Conservation (phyloP, 2,888 invertebrate species). For the Diplazon laetatorius region DNA sequence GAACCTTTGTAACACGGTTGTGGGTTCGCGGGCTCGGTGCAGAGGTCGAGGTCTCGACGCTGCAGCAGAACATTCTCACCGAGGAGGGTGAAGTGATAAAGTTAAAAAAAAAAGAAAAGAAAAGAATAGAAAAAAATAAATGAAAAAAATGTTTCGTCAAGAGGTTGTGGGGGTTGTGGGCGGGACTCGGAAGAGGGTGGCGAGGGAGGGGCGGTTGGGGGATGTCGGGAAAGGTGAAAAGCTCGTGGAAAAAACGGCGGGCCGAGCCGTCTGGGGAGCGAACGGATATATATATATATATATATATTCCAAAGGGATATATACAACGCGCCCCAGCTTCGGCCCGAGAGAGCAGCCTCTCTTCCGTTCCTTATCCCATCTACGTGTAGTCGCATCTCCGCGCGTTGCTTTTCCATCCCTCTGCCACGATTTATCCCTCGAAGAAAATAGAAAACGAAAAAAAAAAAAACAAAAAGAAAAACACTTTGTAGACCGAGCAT, state of each 20-base stretch:
- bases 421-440: slow-evolving; percentile 55
- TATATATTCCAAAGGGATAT: slow-evolving; percentile 49
- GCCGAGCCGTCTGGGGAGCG: slow-evolving; percentile 15
- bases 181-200: not conserved
- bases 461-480: too few species aligned
- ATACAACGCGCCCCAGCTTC: slow-evolving; percentile 25
- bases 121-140: slow-evolving; percentile 33
- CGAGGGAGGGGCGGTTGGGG: not conserved
- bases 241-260: slow-evolving; percentile 37
- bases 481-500: slow-evolving; percentile 70
- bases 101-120: slow-evolving; percentile 34
- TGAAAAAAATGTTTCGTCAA: slow-evolving; percentile 31
- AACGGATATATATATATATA: too few species aligned
- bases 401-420: slow-evolving; percentile 18
- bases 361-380: slow-evolving; percentile 41
- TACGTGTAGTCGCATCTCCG: slow-evolving; percentile 20
- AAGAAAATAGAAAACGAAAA: too few species aligned
- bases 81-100: slow-evolving; percentile 28
- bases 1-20: slow-evolving; percentile 33
- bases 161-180: not conserved
- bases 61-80: slow-evolving; percentile 36
- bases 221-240: slow-evolving; percentile 14
- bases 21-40: slow-evolving; percentile 40
- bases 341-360: slow-evolving; percentile 41
- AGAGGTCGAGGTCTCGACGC: slow-evolving; percentile 51